Percentiles rank a stretch among this genome's conserved stretches.
Conservation (phyloP, 2,888 invertebrate genomes). For the Erebia aethiops region DNA sequence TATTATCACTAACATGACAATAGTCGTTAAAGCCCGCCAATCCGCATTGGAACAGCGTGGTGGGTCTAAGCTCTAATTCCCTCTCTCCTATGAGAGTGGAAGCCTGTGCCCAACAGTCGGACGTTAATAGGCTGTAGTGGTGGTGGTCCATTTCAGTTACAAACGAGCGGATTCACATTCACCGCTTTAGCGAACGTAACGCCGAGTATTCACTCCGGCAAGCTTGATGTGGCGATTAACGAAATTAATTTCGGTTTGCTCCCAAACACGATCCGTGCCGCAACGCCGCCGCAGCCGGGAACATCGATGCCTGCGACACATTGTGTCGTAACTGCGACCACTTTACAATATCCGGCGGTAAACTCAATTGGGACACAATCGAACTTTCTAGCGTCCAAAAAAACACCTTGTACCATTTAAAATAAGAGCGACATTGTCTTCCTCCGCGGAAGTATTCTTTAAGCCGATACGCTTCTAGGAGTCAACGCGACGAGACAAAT, state of each 20-base stretch:
- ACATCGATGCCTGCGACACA: slow-evolving; percentile 68
- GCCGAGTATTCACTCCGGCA: slow-evolving; percentile 31
- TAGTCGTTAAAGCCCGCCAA: too few species aligned
- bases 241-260: slow-evolving; percentile 47
- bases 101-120: too few species aligned
- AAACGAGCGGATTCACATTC: slow-evolving; percentile 27
- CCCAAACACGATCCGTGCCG: slow-evolving; percentile 48
- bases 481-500: slow-evolving; percentile 67
- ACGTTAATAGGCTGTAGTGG: too few species aligned
- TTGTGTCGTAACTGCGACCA: slow-evolving; percentile 69
- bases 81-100: too few species aligned
- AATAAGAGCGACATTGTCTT: slow-evolving; percentile 61
- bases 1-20: too few species aligned
- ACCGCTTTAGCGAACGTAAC: slow-evolving; percentile 21
- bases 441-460: slow-evolving; percentile 42
- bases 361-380: slow-evolving; percentile 71
- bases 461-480: slow-evolving; percentile 45
- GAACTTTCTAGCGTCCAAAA: slow-evolving; percentile 46
- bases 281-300: slow-evolving; percentile 53
- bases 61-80: too few species aligned
- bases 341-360: slow-evolving; percentile 80
- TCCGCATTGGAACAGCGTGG: too few species aligned
- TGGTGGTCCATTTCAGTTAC: slow-evolving; percentile 30
- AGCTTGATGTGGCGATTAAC: slow-evolving; percentile 42
- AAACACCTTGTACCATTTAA: slow-evolving; percentile 52